Evolutionary conservation across 2,797 vertebrate genomes (phyloP).

Genomic region (Momotus momota): DNA sequence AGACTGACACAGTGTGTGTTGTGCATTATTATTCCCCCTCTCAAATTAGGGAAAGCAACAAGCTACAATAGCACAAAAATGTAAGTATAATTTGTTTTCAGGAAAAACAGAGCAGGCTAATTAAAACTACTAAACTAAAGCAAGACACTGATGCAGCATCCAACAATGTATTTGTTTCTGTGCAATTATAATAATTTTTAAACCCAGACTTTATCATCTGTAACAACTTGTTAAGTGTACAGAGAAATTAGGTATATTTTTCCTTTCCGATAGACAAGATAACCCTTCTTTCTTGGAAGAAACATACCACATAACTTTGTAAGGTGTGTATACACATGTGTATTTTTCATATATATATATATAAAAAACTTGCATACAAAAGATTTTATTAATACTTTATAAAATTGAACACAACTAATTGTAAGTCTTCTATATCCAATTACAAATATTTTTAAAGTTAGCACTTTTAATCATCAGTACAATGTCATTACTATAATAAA

Average conservation of each 20-base stretch:
- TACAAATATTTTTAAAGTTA: background rate
- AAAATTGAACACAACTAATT: background rate
- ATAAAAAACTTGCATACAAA: background rate
- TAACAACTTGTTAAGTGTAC: background rate
- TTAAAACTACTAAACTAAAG: background rate
- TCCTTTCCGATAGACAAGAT: background rate
- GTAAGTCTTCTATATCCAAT: background rate
- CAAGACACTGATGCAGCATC: background rate
- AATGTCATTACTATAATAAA: background rate
- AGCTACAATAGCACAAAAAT: background rate
- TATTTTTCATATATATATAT: background rate
- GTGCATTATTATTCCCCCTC: slow-evolving; percentile 21
- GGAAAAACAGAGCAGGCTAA: background rate
- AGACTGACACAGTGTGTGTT: background rate
- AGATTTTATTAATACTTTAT: background rate
- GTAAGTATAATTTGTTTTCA: background rate
- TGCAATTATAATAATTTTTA: background rate
- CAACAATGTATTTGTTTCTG: background rate
- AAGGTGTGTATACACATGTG: background rate
- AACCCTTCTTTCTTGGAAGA: background rate
- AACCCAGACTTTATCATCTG: background rate
- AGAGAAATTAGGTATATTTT: background rate
- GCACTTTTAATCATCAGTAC: background rate
- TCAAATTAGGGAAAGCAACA: slow-evolving; percentile 22
- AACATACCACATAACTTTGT: background rate